Evolutionary conservation across 2,888 invertebrate genomes (phyloP).

Genomic region (Cephus spinipes): DNA sequence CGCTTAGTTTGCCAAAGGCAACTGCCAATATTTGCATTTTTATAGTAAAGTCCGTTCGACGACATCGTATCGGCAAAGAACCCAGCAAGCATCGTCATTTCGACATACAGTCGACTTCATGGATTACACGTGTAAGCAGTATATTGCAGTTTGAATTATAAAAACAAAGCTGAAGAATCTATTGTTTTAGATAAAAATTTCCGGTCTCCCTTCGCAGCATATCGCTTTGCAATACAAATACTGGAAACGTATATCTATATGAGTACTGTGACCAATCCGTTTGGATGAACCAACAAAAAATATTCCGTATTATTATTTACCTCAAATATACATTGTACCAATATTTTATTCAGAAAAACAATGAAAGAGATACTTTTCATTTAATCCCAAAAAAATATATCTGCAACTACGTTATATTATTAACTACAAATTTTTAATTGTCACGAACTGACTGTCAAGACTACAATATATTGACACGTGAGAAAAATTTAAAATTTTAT

Average conservation of each 20-base stretch:
- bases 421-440: neutral
- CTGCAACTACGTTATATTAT: neutral
- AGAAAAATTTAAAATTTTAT: neutral
- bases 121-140: conserved; percentile 13
- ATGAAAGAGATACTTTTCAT: too few species aligned
- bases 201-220: neutral
- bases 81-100: conserved; percentile 13
- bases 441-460: neutral
- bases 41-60: too few species aligned
- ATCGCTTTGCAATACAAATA: neutral
- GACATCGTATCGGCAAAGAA: conserved; percentile 12
- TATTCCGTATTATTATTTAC: neutral
- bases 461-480: too few species aligned
- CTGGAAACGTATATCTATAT: neutral
- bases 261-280: neutral
- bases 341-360: neutral
- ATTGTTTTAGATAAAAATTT: neutral
- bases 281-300: neutral
- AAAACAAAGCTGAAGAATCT: conserved; percentile 15
- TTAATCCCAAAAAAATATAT: too few species aligned
- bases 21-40: neutral
- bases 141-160: conserved; percentile 27
- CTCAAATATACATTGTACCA: neutral
- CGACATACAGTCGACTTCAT: conserved; percentile 1
- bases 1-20: neutral